A percentile compares a stretch with the other conserved stretches of the same genome.
These are phyloP conservation scores for Ophthalmolycus amberensis DNA, from an alignment of 2,113 vertebrate species.

Conservation along the genomic window DNA sequence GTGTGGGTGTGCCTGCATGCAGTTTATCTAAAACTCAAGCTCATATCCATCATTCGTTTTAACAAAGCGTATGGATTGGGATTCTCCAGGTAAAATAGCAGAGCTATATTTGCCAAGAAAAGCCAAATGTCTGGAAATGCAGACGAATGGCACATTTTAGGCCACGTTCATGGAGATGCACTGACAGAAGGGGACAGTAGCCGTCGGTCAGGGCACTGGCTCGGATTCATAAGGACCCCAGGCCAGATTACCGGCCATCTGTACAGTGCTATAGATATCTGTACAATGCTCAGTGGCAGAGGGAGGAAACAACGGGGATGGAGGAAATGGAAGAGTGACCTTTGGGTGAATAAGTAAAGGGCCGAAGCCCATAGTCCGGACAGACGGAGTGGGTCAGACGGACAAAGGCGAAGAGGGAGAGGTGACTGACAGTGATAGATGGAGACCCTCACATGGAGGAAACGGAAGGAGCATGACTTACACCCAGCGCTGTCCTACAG, in stretches of 20 bases:
- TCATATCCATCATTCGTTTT: constrained; percentile 56
- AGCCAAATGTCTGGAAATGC: constrained; percentile 73
- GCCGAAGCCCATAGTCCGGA: constrained; percentile 66
- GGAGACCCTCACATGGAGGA: constrained; percentile 77
- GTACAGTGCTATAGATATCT: constrained; percentile 71
- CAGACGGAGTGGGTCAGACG: constrained; percentile 55
- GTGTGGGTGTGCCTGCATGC: neutral
- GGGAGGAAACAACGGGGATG: constrained; percentile 54
- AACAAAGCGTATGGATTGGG: constrained; percentile 61
- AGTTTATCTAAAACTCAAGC: constrained; percentile 46
- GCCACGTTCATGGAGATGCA: constrained; percentile 65
- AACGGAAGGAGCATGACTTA: constrained; percentile 83
- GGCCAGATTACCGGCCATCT: constrained; percentile 81
- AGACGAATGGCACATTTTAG: constrained; percentile 74
- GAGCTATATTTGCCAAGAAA: constrained; percentile 66
- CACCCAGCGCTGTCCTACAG: constrained; percentile 80
- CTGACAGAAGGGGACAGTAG: constrained; percentile 73
- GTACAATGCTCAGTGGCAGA: constrained; percentile 54
- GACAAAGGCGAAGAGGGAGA: constrained; percentile 66
- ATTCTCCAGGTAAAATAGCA: constrained; percentile 56
- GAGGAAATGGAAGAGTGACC: constrained; percentile 72
- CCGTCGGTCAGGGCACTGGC: constrained; percentile 73
- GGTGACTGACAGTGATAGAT: constrained; percentile 79
- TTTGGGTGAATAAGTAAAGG: constrained; percentile 77
- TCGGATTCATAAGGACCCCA: constrained; percentile 76